These are phyloP conservation scores for Heliconius himera DNA, from an alignment of 1,140 invertebrate genomes.

Conservation along the genomic window DNA sequence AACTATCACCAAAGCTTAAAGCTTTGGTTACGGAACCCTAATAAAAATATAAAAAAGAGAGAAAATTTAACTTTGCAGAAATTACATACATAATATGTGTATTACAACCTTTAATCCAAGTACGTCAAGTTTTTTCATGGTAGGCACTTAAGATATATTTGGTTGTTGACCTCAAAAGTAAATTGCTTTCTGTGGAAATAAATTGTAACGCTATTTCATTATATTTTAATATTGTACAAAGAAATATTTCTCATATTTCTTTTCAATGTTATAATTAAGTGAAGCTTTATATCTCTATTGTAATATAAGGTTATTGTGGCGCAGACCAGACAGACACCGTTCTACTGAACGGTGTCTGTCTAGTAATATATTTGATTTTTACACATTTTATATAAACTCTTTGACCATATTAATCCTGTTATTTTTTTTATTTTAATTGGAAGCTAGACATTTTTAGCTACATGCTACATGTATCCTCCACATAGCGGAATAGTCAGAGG, in stretches of 20 bases:
- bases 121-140: not conserved
- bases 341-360: too few relatives aligned
- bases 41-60: not conserved
- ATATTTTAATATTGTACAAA: constrained; percentile 14
- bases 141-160: constrained; percentile 8
- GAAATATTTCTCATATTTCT: constrained; percentile 9
- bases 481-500: too few relatives aligned
- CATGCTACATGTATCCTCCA: too few relatives aligned
- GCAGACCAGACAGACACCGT: too few relatives aligned
- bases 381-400: too few relatives aligned
- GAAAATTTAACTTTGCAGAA: not conserved
- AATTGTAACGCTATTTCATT: constrained; percentile 15
- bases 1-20: too few relatives aligned
- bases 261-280: constrained; percentile 10
- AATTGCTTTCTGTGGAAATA: constrained; percentile 15
- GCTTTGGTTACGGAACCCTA: too few relatives aligned
- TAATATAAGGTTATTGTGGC: not conserved
- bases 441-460: too few relatives aligned
- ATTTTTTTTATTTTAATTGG: too few relatives aligned
- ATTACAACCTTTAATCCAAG: constrained; percentile 5
- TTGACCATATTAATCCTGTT: too few relatives aligned
- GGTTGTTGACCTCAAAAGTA: constrained; percentile 15
- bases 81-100: not conserved
- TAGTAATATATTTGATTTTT: too few relatives aligned
- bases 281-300: not conserved